Evolutionary conservation across 1,140 invertebrate genomes (phyloP).

Genomic region (Philaenus spumarius): DNA sequence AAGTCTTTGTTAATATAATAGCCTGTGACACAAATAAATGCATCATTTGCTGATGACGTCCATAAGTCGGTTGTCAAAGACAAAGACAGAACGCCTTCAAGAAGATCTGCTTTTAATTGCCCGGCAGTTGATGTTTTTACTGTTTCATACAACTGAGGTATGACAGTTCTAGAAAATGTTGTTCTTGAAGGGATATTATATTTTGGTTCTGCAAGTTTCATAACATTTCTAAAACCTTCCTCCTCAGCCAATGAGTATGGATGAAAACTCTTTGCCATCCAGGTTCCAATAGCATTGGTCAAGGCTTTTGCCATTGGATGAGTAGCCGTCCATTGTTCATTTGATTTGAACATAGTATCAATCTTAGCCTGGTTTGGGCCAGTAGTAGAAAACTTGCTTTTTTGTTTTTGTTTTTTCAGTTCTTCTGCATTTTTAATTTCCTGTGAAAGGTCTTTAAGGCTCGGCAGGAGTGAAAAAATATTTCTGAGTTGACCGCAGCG

Average conservation of each 20-base stretch:
- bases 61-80: not conserved
- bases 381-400: not conserved
- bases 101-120: not conserved
- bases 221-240: not conserved
- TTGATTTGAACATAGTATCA: too few species aligned
- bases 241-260: not conserved
- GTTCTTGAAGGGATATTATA: conserved; percentile 21
- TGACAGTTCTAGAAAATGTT: conserved; percentile 15
- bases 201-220: conserved; percentile 15
- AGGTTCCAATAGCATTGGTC: not conserved
- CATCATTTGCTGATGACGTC: not conserved
- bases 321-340: too few species aligned
- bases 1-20: too few species aligned
- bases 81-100: not conserved
- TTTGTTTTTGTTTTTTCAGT: not conserved
- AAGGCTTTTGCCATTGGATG: not conserved
- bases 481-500: too few species aligned
- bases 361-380: too few species aligned
- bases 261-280: not conserved
- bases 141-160: conserved; percentile 23
- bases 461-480: too few species aligned
- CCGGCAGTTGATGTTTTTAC: not conserved
- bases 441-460: not conserved
- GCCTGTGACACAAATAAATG: not conserved
- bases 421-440: not conserved